phyloP scores from a whole-genome alignment of 2,888 invertebrate genomes.

The Drosophila lacicola region DNA sequence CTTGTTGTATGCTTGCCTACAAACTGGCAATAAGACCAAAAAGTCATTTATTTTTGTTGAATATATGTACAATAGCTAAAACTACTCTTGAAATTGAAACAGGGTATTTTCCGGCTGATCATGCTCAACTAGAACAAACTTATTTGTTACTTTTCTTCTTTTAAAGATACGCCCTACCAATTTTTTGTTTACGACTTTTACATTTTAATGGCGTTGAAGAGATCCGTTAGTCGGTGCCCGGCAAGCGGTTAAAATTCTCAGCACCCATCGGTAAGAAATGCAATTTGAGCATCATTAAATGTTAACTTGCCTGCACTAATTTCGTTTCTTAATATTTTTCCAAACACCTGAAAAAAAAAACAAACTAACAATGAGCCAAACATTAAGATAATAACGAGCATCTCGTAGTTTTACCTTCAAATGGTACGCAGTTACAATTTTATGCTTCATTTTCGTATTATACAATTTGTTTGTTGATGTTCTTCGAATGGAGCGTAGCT shows the following conservation, averaged over 20 bases:
- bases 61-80: neutral
- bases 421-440: constrained; percentile 48
- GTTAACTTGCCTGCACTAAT: constrained; percentile 67
- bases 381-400: constrained; percentile 28
- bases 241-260: constrained; percentile 40
- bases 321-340: constrained; percentile 64
- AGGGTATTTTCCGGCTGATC: constrained; percentile 6
- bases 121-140: neutral
- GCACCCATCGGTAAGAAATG: constrained; percentile 52
- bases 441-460: constrained; percentile 51
- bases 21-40: too few species aligned
- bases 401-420: constrained; percentile 22
- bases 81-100: too few species aligned
- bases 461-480: constrained; percentile 44
- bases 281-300: constrained; percentile 74
- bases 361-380: constrained; percentile 16
- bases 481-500: constrained; percentile 43
- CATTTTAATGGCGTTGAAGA: constrained; percentile 64
- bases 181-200: constrained; percentile 73
- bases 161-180: constrained; percentile 53
- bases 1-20: too few species aligned
- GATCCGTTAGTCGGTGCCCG: constrained; percentile 41
- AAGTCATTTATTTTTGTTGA: too few species aligned
- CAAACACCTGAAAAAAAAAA: constrained; percentile 63
- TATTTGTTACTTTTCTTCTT: constrained; percentile 13